phyloP scores from a whole-genome alignment of 2,113 vertebrate genomes.

The Bungarus multicinctus region DNA sequence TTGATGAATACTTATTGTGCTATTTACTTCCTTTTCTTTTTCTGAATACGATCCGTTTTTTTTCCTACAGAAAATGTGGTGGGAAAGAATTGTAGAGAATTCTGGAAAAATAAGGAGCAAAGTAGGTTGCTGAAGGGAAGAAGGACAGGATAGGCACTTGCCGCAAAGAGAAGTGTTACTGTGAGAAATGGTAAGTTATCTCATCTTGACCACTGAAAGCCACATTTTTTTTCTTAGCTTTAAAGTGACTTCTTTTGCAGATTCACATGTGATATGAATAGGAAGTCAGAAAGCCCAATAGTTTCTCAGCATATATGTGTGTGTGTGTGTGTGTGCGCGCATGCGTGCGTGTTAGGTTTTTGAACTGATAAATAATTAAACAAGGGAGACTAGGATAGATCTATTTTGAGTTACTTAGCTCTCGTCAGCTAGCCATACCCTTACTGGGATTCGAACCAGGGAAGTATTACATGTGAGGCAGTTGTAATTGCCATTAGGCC shows the following conservation, averaged over 20 bases:
- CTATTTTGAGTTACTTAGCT: no score
- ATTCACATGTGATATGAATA: not conserved
- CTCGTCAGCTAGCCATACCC: no score
- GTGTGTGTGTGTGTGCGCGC: no score
- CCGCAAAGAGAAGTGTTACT: not conserved
- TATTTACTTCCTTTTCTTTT: not conserved
- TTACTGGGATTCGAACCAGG: no score
- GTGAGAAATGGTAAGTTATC: not conserved
- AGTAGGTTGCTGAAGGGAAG: not conserved
- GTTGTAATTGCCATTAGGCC: no score
- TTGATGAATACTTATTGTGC: not conserved
- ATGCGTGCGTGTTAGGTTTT: no score
- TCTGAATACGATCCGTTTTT: not conserved
- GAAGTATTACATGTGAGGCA: no score
- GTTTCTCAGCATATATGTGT: not conserved
- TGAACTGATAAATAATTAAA: no score
- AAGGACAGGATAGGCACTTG: not conserved
- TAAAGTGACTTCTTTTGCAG: not conserved
- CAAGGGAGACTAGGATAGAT: no score
- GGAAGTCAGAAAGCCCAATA: not conserved
- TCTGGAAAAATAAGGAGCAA: not conserved
- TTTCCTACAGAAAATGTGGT: not conserved
- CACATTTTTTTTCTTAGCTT: not conserved
- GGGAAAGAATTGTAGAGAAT: not conserved
- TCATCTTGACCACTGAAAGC: not conserved